These are phyloP conservation scores for Eilema griseolum DNA, from an alignment of 2,888 invertebrate genomes.

Conservation along the genomic window DNA sequence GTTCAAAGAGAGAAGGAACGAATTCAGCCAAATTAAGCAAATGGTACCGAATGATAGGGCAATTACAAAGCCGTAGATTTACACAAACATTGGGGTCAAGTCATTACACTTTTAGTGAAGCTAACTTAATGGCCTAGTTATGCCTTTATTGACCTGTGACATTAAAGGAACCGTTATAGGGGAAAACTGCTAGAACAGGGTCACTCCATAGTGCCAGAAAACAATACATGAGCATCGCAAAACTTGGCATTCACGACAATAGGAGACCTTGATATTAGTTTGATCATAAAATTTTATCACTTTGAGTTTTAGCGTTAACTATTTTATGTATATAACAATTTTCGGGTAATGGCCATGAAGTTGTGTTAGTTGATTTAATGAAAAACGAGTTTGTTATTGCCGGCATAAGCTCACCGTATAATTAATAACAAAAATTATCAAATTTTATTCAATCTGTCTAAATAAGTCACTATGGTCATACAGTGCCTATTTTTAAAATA, in stretches of 20 bases:
- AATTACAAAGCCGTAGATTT: slow-evolving; percentile 61
- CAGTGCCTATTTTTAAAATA: too few relatives aligned
- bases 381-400: slow-evolving; percentile 6
- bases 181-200: slow-evolving; percentile 51
- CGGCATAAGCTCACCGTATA: background rate
- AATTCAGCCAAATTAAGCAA: slow-evolving; percentile 52
- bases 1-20: background rate
- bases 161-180: slow-evolving; percentile 63
- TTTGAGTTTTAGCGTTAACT: slow-evolving; percentile 25
- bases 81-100: slow-evolving; percentile 64
- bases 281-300: slow-evolving; percentile 32
- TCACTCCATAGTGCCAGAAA: slow-evolving; percentile 54
- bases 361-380: slow-evolving; percentile 14
- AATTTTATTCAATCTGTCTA: too few relatives aligned
- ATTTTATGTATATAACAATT: slow-evolving; percentile 34
- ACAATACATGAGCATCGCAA: slow-evolving; percentile 56
- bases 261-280: slow-evolving; percentile 61
- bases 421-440: too few relatives aligned
- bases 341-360: slow-evolving; percentile 21
- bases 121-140: slow-evolving; percentile 55
- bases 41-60: slow-evolving; percentile 51
- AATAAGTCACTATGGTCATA: too few relatives aligned
- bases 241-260: slow-evolving; percentile 61
- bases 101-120: slow-evolving; percentile 57
- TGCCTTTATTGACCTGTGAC: slow-evolving; percentile 62